A percentile compares a stretch with the other conserved stretches of the same genome.
These are phyloP conservation scores for Callimorpha dominula DNA, from an alignment of 2,888 invertebrate species.

Conservation along the genomic window DNA sequence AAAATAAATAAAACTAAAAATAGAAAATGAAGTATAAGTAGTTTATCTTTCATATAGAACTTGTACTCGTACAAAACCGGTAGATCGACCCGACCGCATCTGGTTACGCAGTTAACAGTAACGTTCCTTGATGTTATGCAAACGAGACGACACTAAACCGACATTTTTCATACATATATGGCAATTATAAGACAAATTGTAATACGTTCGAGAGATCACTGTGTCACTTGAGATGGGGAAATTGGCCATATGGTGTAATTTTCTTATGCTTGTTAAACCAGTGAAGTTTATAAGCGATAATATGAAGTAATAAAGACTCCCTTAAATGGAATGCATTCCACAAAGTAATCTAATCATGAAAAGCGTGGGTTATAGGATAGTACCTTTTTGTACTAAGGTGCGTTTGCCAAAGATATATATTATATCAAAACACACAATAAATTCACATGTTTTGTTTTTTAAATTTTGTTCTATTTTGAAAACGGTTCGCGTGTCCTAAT, in stretches of 20 bases:
- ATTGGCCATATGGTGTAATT: slow-evolving; percentile 21
- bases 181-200: slow-evolving; percentile 40
- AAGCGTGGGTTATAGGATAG: not conserved
- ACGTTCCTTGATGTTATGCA: slow-evolving; percentile 39
- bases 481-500: too few relatives aligned
- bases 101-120: slow-evolving; percentile 38
- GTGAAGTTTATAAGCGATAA: not conserved
- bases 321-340: slow-evolving; percentile 6
- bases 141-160: slow-evolving; percentile 44
- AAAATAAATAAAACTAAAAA: not conserved
- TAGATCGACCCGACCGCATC: slow-evolving; percentile 12
- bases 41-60: not conserved
- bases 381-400: not conserved
- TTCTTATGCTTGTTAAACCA: slow-evolving; percentile 8
- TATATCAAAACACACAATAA: not conserved
- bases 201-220: slow-evolving; percentile 36
- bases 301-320: not conserved
- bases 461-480: too few relatives aligned
- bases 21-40: not conserved
- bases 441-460: not conserved
- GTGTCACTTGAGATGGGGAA: slow-evolving; percentile 31
- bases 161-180: slow-evolving; percentile 42
- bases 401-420: not conserved
- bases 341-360: not conserved
- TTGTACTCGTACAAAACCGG: slow-evolving; percentile 15